Base-by-base conservation (phyloP, 2,888 invertebrate species). In the Nudaria mundana region DNA sequence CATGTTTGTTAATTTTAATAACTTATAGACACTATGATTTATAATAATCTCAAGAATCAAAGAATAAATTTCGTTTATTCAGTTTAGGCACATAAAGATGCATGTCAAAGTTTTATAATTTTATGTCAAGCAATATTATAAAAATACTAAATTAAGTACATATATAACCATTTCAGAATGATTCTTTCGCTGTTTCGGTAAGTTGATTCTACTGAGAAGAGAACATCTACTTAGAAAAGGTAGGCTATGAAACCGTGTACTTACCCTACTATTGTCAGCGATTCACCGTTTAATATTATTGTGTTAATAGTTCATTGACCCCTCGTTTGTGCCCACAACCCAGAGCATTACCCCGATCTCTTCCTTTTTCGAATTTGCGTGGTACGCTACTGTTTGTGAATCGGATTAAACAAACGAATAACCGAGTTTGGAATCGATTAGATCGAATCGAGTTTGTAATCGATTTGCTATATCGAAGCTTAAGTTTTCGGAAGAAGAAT, bases 231-330 rank as follows among this genome's bases (percentile, higher is more conserved):
- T 16, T 30, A 43, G 42, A 43, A 38, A 44, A 42, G 30, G 40
- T 31, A 43, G 16, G 43, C 35, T 26, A 35, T 35, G 14, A 31
- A 46, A 42, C 47, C 37, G 55, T 48, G 40, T 44, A 29, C 45
- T 44, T 45, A 59, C 64, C 66, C 48, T 57, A 59, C 49, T 52
- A 46, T 48, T 54, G 57, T 49, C 39, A 39, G 39, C 44, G 41
- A 52, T 56, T 60, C 47, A 61, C 61, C 48, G 55, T 61, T 61
- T 40, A 44, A 60, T 54, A 61, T 48, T 36, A 49, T 48, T 61
- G 48, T 61, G 69, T 79, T 66, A 74, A 67, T 60, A 71, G 79
- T 70, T 36, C 68, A 49, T 58, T 64, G 65, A 75, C 70, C 76
- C 58, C 51, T 41, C 56, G 60, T 48, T 54, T 61, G 45, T 58